Evolutionary conservation across 1,140 invertebrate genomes (phyloP).

Genomic region (Drosophila orena): DNA sequence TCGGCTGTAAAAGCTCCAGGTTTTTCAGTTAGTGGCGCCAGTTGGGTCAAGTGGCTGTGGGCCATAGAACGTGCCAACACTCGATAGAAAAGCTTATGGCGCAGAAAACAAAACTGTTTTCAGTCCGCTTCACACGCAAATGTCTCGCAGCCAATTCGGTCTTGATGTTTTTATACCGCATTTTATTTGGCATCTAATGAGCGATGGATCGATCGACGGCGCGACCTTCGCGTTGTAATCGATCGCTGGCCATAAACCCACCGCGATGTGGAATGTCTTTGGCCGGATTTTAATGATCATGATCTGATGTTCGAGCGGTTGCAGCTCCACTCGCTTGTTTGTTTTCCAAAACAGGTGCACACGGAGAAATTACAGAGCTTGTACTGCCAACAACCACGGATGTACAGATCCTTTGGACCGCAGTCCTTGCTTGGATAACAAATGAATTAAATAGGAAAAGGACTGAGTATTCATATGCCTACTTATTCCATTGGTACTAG

Average conservation of each 20-base stretch:
- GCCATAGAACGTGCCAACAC: constrained; percentile 76
- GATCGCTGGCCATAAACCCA: constrained; percentile 70
- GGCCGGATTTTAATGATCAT: constrained; percentile 75
- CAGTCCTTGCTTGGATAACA: too few relatives aligned
- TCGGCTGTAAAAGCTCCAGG: constrained; percentile 44
- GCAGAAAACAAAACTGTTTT: constrained; percentile 36
- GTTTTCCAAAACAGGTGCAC: constrained; percentile 53
- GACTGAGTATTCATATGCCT: too few relatives aligned
- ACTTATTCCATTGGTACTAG: too few relatives aligned
- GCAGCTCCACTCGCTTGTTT: constrained; percentile 44
- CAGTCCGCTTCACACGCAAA: constrained; percentile 76
- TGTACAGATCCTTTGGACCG: too few relatives aligned
- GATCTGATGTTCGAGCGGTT: constrained; percentile 7
- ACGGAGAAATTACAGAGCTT: neutral
- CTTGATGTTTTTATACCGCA: constrained; percentile 77
- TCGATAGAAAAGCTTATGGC: constrained; percentile 20
- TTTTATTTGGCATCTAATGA: constrained; percentile 83
- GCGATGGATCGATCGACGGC: constrained; percentile 46
- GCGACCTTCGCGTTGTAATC: constrained; percentile 79
- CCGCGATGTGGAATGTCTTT: constrained; percentile 72
- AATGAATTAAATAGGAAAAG: too few relatives aligned
- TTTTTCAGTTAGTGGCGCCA: constrained; percentile 63
- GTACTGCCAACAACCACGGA: too few relatives aligned
- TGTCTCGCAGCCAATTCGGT: constrained; percentile 69
- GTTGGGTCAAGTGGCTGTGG: constrained; percentile 59